phyloP scores from a whole-genome alignment of 2,888 invertebrate species.

The Lapara coniferarum region DNA sequence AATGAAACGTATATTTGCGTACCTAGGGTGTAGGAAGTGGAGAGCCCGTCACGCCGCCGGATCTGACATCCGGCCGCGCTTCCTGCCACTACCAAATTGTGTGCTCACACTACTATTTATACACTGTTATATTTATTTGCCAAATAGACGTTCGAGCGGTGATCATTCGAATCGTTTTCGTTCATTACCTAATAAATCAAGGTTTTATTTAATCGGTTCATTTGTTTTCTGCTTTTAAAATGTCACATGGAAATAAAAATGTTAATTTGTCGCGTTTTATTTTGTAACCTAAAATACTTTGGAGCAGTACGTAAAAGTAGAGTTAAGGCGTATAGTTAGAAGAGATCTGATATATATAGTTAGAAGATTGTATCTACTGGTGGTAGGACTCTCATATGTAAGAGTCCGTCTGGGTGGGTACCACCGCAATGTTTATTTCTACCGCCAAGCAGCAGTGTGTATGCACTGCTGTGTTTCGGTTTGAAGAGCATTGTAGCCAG shows the following conservation, averaged over 20 bases:
- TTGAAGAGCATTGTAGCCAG: too few species aligned
- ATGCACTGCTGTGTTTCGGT: too few species aligned
- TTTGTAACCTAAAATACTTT: background rate
- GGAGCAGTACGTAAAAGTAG: too few species aligned
- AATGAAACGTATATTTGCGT: constrained; percentile 36
- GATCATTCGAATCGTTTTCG: constrained; percentile 18
- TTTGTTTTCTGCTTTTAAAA: background rate
- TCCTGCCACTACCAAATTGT: constrained; percentile 35
- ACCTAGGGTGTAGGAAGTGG: constrained; percentile 41
- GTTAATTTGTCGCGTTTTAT: background rate
- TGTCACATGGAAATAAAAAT: background rate
- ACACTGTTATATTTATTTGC: constrained; percentile 29
- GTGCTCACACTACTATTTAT: constrained; percentile 28
- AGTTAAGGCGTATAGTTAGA: too few species aligned
- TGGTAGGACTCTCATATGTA: too few species aligned
- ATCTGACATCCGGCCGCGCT: constrained; percentile 34
- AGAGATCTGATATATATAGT: too few species aligned
- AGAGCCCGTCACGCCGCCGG: constrained; percentile 36
- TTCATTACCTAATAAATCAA: constrained; percentile 20
- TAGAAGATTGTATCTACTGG: too few species aligned
- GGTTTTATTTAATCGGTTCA: background rate
- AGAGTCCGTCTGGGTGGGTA: too few species aligned
- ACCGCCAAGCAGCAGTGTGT: too few species aligned
- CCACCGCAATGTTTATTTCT: too few species aligned
- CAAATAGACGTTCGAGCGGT: constrained; percentile 29